Base-by-base conservation (phyloP, 2,888 invertebrate genomes). In the Ariolimax columbianus region DNA sequence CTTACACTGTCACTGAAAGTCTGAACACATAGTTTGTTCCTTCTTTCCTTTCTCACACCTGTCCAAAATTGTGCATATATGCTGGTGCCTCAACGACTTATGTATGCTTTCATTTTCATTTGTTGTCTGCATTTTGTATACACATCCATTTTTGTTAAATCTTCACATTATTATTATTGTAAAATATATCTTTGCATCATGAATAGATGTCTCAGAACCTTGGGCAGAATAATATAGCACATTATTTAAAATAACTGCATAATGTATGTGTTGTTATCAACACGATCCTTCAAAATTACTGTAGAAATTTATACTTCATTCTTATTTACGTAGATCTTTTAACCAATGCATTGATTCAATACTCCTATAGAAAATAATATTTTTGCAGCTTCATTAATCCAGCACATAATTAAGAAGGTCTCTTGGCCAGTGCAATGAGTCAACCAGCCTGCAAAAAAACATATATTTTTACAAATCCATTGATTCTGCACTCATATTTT, bases 61-160 rank as follows among this genome's bases (percentile, higher is more conserved):
- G 72, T 72, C 72, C 17, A 72, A 72, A 1, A 36, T 75, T 75
- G 38, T 43, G 38, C 43, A 30, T 47, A n/a, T 40, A 77, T 36
- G 77, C 77, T 51, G 55, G 77, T 77, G 77, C 77, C 77, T 77
- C 77, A 77, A 30, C 55, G 33, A 33, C 55, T 77, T 30, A 51
- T 47, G 43, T 77, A 77, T 51, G 33, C 55, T 77, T 68, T 68
- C 68, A 68, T 36, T 55, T 47, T 47, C 14, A 47, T 47, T 47
- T 47, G 14, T 47, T 47, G 47, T 47, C 47, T 47, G 9, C 14
- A 6, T 47, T 47, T 9, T 9, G 14, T 14, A 47, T 47, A 14
- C 14, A 47, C 47, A 47, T 9, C 14, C 47, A 47, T 47, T 47
- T 47, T n/a, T n/a, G n/a, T 47, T 9, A 47, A 47, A 47, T 47